A percentile compares a stretch with the other conserved stretches of the same genome.
Conservation (phyloP, 2,113 vertebrate species). For the Galbula dea region DNA sequence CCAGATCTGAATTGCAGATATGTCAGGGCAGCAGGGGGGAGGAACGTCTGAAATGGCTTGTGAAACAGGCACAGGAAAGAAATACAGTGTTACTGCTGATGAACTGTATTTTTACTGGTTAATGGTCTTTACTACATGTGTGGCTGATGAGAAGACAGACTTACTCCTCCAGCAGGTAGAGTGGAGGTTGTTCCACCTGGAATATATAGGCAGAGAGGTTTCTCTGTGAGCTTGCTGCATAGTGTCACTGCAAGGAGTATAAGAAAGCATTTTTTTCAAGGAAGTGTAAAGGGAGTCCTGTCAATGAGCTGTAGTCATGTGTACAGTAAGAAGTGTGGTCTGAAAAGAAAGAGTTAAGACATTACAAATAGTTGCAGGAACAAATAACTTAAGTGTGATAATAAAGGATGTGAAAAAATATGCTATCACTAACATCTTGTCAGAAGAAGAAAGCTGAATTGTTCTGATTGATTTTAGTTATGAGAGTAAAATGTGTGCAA, state of each 20-base stretch:
- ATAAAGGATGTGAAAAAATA: neutral
- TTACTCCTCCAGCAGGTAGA: neutral
- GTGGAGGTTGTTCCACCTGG: neutral
- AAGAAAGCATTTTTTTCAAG: neutral
- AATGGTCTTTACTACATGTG: neutral
- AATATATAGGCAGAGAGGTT: neutral
- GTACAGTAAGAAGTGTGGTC: neutral
- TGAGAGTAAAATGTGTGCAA: neutral
- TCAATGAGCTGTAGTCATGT: neutral
- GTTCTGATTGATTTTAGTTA: neutral
- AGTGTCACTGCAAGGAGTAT: neutral
- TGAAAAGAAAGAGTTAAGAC: neutral
- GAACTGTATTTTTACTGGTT: neutral
- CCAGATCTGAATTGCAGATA: neutral
- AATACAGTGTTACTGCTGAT: neutral
- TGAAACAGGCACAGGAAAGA: neutral
- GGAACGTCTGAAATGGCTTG: accelerated
- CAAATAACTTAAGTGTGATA: neutral
- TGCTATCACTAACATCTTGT: neutral
- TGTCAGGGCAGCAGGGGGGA: accelerated
- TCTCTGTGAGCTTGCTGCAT: neutral
- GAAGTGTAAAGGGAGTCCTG: neutral
- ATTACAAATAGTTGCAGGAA: neutral
- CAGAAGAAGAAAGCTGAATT: neutral
- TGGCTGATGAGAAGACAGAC: neutral